Evolutionary conservation across 2,113 vertebrate genomes (phyloP).

Genomic region (Struthio camelus): DNA sequence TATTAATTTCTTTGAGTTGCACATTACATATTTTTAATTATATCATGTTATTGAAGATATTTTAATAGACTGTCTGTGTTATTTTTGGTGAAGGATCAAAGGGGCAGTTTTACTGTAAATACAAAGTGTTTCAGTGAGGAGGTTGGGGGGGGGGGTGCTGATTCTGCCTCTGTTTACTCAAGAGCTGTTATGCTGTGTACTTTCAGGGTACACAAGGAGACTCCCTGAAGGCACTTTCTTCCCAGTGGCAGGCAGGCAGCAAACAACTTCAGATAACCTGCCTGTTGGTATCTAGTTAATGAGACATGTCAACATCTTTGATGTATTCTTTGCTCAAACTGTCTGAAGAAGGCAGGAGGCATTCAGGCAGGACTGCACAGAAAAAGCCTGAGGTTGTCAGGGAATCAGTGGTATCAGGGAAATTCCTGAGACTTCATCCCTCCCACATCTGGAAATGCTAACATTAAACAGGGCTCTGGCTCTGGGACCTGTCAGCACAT

Average conservation of each 20-base stretch:
- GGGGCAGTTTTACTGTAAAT: not conserved
- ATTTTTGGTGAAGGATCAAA: slow-evolving; percentile 52
- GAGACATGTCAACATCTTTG: not conserved
- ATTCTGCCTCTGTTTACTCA: not conserved
- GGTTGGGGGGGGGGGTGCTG: slow-evolving; percentile 15
- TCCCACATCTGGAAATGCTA: not conserved
- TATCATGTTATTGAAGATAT: slow-evolving; percentile 60
- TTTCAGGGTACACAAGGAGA: slow-evolving; percentile 30
- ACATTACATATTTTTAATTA: slow-evolving; percentile 53
- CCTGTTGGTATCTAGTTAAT: slow-evolving; percentile 1
- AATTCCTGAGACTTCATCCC: slow-evolving; percentile 9
- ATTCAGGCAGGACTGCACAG: not conserved
- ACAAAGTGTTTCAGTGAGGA: slow-evolving; percentile 2
- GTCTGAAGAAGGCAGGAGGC: slow-evolving; percentile 18
- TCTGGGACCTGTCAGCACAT: not conserved
- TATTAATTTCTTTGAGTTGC: slow-evolving; percentile 55
- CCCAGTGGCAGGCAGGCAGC: not conserved
- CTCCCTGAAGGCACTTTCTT: slow-evolving; percentile 36
- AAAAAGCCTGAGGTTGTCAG: not conserved
- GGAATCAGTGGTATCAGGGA: not conserved
- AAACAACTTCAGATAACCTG: slow-evolving; percentile 16
- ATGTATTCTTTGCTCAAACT: slow-evolving; percentile 27
- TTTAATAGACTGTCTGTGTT: slow-evolving; percentile 54
- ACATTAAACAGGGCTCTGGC: not conserved
- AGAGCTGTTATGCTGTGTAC: not conserved